Evolutionary conservation across 2,888 invertebrate species (phyloP).

Genomic region (Lysandra bellargus): DNA sequence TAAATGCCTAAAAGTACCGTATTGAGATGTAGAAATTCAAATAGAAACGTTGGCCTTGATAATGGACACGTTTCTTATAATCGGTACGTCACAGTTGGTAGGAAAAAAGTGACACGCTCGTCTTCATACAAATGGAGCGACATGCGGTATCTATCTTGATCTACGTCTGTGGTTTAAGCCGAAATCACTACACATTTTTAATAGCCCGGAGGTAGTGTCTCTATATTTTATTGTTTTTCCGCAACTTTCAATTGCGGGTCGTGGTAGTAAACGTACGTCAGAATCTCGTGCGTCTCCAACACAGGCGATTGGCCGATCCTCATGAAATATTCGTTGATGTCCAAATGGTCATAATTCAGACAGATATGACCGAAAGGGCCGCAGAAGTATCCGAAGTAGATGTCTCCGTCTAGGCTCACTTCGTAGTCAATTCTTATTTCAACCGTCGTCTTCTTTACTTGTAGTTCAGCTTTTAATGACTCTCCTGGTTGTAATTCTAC

Average conservation of each 20-base stretch:
- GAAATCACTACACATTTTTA: too few relatives aligned
- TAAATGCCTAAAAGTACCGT: too few relatives aligned
- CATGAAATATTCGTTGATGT: neutral
- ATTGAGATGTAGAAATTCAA: too few relatives aligned
- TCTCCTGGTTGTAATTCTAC: neutral
- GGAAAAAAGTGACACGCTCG: too few relatives aligned
- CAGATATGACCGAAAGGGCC: neutral
- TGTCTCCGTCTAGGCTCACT: conserved; percentile 6
- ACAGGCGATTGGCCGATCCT: neutral
- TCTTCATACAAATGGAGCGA: too few relatives aligned
- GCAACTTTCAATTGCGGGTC: neutral
- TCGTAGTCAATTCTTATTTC: conserved; percentile 14
- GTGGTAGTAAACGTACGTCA: neutral
- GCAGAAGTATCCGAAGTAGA: neutral
- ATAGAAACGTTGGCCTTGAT: too few relatives aligned
- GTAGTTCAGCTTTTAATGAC: neutral
- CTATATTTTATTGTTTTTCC: neutral
- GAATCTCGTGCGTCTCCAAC: neutral
- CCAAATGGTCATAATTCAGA: neutral
- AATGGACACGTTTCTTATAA: too few relatives aligned
- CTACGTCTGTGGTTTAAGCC: too few relatives aligned
- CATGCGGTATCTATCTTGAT: too few relatives aligned
- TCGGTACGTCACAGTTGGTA: too few relatives aligned
- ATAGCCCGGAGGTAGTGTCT: too few relatives aligned
- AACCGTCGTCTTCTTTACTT: neutral